phyloP scores from a whole-genome alignment of 2,113 vertebrate species.

The Enhydra lutris region DNA sequence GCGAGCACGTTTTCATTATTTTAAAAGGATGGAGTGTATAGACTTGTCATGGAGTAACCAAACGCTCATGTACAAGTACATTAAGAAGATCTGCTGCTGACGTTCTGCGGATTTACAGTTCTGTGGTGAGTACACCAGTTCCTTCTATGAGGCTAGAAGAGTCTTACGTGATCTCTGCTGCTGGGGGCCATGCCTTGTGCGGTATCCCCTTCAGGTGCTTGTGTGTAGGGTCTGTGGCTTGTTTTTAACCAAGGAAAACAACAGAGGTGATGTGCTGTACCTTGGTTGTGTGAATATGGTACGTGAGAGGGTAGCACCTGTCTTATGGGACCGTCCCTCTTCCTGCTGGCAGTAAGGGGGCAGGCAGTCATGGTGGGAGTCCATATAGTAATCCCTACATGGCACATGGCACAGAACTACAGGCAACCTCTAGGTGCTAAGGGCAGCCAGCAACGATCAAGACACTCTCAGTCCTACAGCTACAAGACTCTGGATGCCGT shows the following conservation, averaged over 20 bases:
- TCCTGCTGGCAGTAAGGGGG: background rate
- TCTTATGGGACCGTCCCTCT: background rate
- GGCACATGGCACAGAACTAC: background rate
- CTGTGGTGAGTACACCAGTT: background rate
- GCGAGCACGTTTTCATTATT: background rate
- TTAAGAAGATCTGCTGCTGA: background rate
- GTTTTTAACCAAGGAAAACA: too few relatives aligned
- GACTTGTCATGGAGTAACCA: background rate
- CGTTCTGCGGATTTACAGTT: background rate
- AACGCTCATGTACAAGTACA: background rate
- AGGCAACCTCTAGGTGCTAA: background rate
- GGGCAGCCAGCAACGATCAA: background rate
- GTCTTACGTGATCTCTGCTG: background rate
- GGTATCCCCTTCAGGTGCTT: background rate
- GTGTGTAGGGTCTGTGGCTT: too few relatives aligned
- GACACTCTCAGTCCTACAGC: background rate
- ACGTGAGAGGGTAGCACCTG: background rate
- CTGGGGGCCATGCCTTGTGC: background rate
- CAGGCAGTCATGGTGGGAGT: background rate
- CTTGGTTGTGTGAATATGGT: too few relatives aligned
- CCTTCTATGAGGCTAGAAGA: background rate
- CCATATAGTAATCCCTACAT: background rate
- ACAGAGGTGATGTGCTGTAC: background rate
- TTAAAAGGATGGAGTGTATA: background rate
- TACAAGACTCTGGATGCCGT: background rate